Evolutionary conservation across 1,140 invertebrate species (phyloP).

Genomic region (Bicyclus anynana): DNA sequence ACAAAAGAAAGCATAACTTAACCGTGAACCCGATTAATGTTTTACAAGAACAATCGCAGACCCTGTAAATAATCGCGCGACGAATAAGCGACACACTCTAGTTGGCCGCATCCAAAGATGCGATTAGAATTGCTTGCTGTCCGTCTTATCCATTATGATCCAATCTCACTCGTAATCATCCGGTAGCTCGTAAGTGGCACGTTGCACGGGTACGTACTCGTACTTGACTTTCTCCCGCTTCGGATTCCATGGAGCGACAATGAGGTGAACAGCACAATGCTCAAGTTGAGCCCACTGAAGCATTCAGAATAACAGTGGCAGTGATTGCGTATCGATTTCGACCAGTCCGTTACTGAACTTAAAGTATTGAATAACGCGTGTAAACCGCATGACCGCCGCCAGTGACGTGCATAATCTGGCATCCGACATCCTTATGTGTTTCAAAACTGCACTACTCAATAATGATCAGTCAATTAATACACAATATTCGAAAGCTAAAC

Average conservation of each 20-base stretch:
- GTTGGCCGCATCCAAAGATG: conserved; percentile 34
- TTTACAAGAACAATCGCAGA: not conserved
- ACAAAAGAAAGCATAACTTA: conserved; percentile 19
- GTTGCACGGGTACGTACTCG: conserved; percentile 43
- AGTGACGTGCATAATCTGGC: conserved; percentile 19
- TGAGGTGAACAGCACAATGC: conserved; percentile 60
- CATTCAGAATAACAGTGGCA: conserved; percentile 43
- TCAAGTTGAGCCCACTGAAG: conserved; percentile 56
- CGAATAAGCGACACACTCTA: conserved; percentile 47
- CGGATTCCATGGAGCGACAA: conserved; percentile 63
- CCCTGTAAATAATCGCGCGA: conserved; percentile 35
- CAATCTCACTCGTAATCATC: conserved; percentile 56
- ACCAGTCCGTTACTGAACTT: conserved; percentile 48
- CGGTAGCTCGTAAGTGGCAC: conserved; percentile 56
- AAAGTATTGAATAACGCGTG: conserved; percentile 49
- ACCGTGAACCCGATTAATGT: conserved; percentile 11
- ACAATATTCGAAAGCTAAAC: conserved; percentile 33
- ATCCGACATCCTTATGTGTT: conserved; percentile 24
- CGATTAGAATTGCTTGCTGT: conserved; percentile 40
- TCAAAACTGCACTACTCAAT: conserved; percentile 2
- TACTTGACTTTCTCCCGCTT: conserved; percentile 68
- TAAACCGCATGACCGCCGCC: conserved; percentile 38
- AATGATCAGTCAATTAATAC: conserved; percentile 18
- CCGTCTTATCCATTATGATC: conserved; percentile 61
- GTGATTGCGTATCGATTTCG: conserved; percentile 56